Evolutionary conservation across 2,797 vertebrate species (phyloP), one percentile per base, ranked within the genome.

Genomic region (Yasuhikotakia modesta): DNA sequence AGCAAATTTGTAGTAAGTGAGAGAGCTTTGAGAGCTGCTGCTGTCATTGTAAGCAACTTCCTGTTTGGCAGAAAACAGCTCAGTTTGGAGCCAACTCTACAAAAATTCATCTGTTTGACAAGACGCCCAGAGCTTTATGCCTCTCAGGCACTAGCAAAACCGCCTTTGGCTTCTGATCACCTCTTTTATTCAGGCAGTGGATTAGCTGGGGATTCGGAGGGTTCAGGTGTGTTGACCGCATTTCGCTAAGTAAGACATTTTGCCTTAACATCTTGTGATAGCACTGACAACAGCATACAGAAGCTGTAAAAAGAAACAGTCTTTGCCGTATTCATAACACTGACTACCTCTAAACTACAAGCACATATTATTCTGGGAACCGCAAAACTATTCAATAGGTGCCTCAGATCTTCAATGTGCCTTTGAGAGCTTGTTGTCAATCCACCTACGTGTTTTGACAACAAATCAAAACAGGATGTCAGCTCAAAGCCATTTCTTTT

Each of bases 41-140:
- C 60, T 64, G 72, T 82, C 63, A 83, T 81, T 87, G 85, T 78
- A 19, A 79, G n/a, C 24, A 2, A 52, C 79, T 87, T 86, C 66
- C 79, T 85, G 53, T 82, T 79, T 85, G 84, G 85, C 79, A 84
- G 68, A 50, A 3, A 22, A 57, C 53, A 66, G 53, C 55, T 76
- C 64, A 64, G 66, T 84, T 88, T 87, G 86, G 83, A 73, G 81
- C 75, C 45, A 13, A 16, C 73, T 81, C 58, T 30, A n/a, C n/a
- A 73, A 2, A 76, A 84, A 84, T 85, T 80, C 86, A 85, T 83
- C 82, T 27, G 55, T 80, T 78, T 87, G 82, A 83, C 79, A 74
- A 76, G 76, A 66, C 46, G 78, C 81, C 72, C 75, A 82, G 69
- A 67, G 45, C n/a, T 70, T 50, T 43, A 12, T 45, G 73, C 19